Evolutionary conservation across 2,797 vertebrate species (phyloP).

Genomic region (Helicolenus hilgendorfi): DNA sequence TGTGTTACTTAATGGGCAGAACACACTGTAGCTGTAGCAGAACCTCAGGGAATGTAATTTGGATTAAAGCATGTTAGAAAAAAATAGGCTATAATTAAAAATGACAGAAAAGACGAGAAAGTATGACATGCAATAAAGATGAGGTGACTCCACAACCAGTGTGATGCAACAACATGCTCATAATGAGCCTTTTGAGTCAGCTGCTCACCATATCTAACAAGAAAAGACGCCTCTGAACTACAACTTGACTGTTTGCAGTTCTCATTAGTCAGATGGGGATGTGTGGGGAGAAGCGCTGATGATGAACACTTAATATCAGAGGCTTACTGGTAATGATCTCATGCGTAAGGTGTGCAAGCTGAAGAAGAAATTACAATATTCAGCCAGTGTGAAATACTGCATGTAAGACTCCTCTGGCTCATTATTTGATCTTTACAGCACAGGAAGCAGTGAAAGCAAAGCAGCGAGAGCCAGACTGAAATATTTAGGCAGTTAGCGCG

Average conservation of each 20-base stretch:
- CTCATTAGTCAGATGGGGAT: constrained; percentile 24
- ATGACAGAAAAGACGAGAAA: neutral
- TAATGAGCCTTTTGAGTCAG: neutral
- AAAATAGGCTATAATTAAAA: neutral
- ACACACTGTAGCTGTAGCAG: neutral
- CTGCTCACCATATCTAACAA: constrained; percentile 6
- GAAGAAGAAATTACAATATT: constrained; percentile 23
- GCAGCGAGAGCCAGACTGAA: constrained; percentile 18
- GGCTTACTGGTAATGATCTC: constrained; percentile 42
- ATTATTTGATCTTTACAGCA: constrained; percentile 55
- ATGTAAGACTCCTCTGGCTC: constrained; percentile 30
- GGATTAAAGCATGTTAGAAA: neutral
- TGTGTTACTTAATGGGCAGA: neutral
- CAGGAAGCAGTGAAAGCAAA: constrained; percentile 23
- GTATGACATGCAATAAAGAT: neutral
- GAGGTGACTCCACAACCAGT: neutral
- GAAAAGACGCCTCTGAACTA: neutral
- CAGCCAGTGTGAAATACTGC: constrained; percentile 39
- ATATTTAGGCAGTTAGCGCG: constrained; percentile 42
- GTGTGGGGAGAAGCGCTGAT: neutral
- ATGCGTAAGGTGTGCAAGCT: constrained; percentile 7
- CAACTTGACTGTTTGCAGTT: constrained; percentile 15
- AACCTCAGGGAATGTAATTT: neutral
- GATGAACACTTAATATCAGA: constrained; percentile 37
- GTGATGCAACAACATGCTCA: neutral